Conservation (phyloP, 2,113 vertebrate genomes). For the Monopterus albus region DNA sequence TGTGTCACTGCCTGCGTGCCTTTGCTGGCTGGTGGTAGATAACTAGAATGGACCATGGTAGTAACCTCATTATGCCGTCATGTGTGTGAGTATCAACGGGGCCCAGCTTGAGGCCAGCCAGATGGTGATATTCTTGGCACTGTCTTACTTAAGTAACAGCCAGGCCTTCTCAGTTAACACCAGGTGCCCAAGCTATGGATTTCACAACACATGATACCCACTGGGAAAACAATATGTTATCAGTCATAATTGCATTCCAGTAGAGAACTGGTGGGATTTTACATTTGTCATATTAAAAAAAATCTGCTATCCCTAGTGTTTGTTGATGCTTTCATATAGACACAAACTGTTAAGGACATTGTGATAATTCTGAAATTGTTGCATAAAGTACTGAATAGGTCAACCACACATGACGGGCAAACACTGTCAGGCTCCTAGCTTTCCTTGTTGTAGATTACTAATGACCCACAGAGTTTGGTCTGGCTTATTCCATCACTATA, state of each 20-base stretch:
- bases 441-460: conserved; percentile 40
- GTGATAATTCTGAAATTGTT: background rate
- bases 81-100: conserved; percentile 36
- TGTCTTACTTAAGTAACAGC: conserved; percentile 67
- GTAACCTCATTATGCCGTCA: conserved; percentile 52
- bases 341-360: conserved; percentile 6
- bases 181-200: conserved; percentile 68
- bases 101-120: conserved; percentile 67
- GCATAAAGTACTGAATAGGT: background rate
- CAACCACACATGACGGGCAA: conserved; percentile 15
- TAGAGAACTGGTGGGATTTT: conserved; percentile 29
- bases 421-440: conserved; percentile 22
- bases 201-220: conserved; percentile 64
- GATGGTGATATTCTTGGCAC: conserved; percentile 75
- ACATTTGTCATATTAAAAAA: conserved; percentile 10
- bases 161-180: conserved; percentile 49
- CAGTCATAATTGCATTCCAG: conserved; percentile 50
- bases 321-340: background rate
- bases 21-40: conserved; percentile 50
- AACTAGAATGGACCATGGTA: conserved; percentile 52
- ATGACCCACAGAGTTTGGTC: conserved; percentile 38
- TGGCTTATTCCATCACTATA: conserved; percentile 59
- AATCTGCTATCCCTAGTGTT: conserved; percentile 9
- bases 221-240: conserved; percentile 43
- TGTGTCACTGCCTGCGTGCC: conserved; percentile 31